Evolutionary conservation across 2,113 vertebrate species (phyloP), one percentile per base, ranked within the genome.

Genomic region (Anarhynchus alexandrinus): DNA sequence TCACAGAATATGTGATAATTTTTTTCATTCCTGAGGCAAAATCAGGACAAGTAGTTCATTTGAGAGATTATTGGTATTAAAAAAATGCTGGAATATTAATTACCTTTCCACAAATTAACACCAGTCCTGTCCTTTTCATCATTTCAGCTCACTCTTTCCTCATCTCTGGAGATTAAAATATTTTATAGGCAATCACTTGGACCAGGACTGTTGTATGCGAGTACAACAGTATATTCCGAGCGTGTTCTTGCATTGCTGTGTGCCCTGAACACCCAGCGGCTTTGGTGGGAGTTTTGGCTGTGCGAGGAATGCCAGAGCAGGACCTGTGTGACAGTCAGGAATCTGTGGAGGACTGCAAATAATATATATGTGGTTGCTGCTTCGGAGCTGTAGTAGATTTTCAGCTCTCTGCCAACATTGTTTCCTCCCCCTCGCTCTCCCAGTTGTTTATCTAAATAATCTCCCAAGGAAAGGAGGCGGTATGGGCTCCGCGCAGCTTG

Each of bases 381-480:
- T 91, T 91, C 67, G 81, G 79, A 94, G 62, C 73, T 91, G 38
- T 86, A 79, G 91, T 95, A 95, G 94, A 93, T 94, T 96, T 90
- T 89, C 55, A 95, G 73, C 67, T 77, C 70, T 86, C 67, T 78
- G 85, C 93, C 70, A 64, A 29, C 51, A 32, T 40, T 64, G 11
- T 74, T 96, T 92, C 94, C 79, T 97, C 95, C 95, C 86, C 84
- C 92, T 93, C 81, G 40, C 7, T 90, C 79, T 93, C 79, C 54
- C 71, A 65, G 65, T 76, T 97, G 92, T 97, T 96, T 96, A 97
- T 88, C 88, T 85, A 96, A 97, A 90, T 93, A 96, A 88, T 93
- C 85, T 96, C 86, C 42, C 62, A 30, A 54, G 81, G 49, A 74
- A 49, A 62, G 70, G 77, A 83, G 92, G 69, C n/a, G 4, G 47